These are phyloP conservation scores for Prunella himalayana DNA, from an alignment of 2,113 vertebrate species.

Conservation along the genomic window DNA sequence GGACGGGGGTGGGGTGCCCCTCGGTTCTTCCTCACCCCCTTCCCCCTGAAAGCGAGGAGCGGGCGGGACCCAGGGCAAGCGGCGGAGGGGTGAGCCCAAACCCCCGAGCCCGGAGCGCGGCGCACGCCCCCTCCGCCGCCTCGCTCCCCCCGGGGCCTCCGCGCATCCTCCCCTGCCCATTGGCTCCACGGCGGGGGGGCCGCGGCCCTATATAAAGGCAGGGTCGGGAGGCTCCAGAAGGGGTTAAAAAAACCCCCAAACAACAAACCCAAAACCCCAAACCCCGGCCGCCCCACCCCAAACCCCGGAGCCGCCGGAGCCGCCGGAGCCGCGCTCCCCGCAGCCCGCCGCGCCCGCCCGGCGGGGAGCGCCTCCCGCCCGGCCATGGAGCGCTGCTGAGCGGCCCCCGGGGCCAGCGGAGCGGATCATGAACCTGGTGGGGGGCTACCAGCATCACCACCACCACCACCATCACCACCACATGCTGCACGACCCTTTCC, in stretches of 20 bases:
- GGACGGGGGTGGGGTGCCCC: not conserved
- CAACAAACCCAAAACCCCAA: not conserved
- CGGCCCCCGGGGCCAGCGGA: conserved; percentile 32
- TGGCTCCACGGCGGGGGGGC: conserved; percentile 66
- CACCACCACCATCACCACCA: conserved; percentile 82
- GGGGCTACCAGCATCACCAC: conserved; percentile 82
- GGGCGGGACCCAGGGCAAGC: not conserved
- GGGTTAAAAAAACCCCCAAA: conserved; percentile 57
- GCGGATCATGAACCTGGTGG: conserved; percentile 89
- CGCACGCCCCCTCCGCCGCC: conserved; percentile 58
- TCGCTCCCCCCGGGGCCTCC: conserved; percentile 19
- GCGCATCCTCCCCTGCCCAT: conserved; percentile 66
- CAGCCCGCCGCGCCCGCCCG: not conserved
- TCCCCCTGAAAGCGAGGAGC: not conserved
- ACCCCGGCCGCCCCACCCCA: not conserved
- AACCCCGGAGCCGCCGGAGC: not conserved
- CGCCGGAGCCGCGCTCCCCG: not conserved
- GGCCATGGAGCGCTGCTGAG: conserved; percentile 45
- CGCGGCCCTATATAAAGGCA: conserved; percentile 77
- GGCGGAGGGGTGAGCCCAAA: conserved; percentile 16
- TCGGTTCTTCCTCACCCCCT: not conserved
- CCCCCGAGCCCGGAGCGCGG: not conserved
- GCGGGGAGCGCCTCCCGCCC: conserved; percentile 10
- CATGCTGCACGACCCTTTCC: conserved; percentile 89
- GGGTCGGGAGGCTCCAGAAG: conserved; percentile 66